A percentile compares a stretch with the other conserved stretches of the same genome.
phyloP scores from a whole-genome alignment of 2,797 vertebrate genomes.

The Cossypha polioptera region DNA sequence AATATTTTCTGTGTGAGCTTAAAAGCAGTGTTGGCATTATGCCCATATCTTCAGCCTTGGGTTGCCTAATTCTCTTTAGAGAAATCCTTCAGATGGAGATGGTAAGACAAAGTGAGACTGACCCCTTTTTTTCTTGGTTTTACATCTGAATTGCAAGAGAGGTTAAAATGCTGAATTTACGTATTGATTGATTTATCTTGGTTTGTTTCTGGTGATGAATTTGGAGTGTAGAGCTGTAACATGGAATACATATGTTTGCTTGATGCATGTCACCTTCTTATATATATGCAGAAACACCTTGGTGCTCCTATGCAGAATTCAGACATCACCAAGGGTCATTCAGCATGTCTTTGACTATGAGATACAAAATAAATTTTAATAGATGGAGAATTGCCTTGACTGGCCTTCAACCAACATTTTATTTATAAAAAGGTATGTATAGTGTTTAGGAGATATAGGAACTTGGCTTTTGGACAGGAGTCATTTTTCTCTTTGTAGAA shows the following conservation, averaged over 20 bases:
- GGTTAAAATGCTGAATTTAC: background rate
- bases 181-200: background rate
- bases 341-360: background rate
- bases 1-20: slow-evolving; percentile 42
- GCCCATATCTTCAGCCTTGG: background rate
- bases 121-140: background rate
- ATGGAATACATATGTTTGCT: background rate
- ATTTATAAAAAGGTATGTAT: background rate
- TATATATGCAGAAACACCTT: background rate
- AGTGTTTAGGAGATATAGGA: background rate
- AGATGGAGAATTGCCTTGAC: background rate
- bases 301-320: background rate
- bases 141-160: background rate
- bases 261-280: background rate
- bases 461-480: background rate
- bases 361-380: slow-evolving; percentile 6
- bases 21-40: slow-evolving; percentile 44
- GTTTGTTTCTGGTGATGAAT: background rate
- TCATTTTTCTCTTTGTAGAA: background rate
- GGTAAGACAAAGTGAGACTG: background rate
- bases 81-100: background rate
- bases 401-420: background rate
- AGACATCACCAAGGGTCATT: background rate
- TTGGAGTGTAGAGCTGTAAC: background rate
- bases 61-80: too few species aligned